Base-by-base conservation (phyloP, 1,140 invertebrate genomes). In the Alviniconcha marisindica region DNA sequence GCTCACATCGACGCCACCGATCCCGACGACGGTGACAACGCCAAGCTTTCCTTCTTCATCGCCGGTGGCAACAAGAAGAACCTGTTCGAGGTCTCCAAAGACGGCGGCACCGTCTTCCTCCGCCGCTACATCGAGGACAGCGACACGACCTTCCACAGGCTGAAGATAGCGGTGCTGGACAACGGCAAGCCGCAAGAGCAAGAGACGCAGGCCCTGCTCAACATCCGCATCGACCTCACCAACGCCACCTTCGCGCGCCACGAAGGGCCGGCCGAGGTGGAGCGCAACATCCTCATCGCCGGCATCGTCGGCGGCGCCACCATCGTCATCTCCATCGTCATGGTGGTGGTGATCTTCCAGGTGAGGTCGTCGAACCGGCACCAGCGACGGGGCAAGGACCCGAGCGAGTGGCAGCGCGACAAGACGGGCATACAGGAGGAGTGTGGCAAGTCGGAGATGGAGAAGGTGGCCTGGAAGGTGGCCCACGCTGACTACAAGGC, bases 21-120 rank as follows among this genome's bases (percentile, higher is more conserved):
- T 92, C 94, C 94, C 54, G 98, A 99, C 90, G 93, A 94, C 83
- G 92, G 97, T 0, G 96, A 97, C 0, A 99, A 99, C 92, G 97
- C 97, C 7, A 95, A 97, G 93, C 94, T 99, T 3, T 92, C 95
- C 4, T 99, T 98, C 91, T 94, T 95, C 80, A 98, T 99, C 85
- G 96, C 96, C 0, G 95, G 95, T 42, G 97, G 97, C 28, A 97
- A 98, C 92, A 95, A 96, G 60, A 93, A 95, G 2, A 95, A 96
- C 83, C 90, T 94, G 44, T 99, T 99, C 93, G 77, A 83, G 24
- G 60, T 91, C 24, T 84, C 88, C 77, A 73, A 83, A 2, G 78
- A 86, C 40, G 83, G 84, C 0, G 91, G 91, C 24, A 77, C 86
- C 56, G 78, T 91, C 33, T 86, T 77, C 15, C 83, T 91, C 36